Conservation (phyloP, 2,888 invertebrate species). For the Rhamnusium bicolor region DNA sequence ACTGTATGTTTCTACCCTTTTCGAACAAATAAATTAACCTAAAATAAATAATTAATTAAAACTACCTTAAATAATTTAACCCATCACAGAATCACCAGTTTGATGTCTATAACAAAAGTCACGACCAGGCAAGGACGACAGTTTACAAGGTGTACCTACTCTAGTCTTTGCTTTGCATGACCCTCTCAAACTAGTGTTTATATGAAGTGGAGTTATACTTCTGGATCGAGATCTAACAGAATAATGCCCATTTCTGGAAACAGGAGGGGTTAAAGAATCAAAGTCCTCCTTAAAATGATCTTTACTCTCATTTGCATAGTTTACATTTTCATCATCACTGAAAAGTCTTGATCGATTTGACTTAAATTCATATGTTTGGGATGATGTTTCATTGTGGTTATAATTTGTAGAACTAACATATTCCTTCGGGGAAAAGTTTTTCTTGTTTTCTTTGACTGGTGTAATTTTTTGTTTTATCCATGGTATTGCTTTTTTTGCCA, state of each 20-base stretch:
- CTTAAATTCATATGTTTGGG: neutral
- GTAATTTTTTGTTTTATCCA: constrained; percentile 41
- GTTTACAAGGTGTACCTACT: constrained; percentile 67
- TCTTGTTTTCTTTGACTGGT: constrained; percentile 16
- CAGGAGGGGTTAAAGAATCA: constrained; percentile 62
- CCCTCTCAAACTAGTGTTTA: constrained; percentile 57
- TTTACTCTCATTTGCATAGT: constrained; percentile 39
- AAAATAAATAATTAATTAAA: neutral
- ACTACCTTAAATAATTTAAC: constrained; percentile 38
- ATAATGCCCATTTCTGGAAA: constrained; percentile 61
- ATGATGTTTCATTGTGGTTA: neutral
- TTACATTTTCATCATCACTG: constrained; percentile 4
- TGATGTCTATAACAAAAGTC: constrained; percentile 68
- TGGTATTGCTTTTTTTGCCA: constrained; percentile 33
- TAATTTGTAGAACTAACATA: constrained; percentile 29
- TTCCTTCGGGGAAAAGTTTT: constrained; percentile 20
- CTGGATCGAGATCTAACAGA: constrained; percentile 59
- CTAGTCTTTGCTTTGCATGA: constrained; percentile 66
- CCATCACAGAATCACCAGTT: constrained; percentile 66
- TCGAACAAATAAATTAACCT: neutral
- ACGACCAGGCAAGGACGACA: constrained; percentile 62
- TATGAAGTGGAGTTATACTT: constrained; percentile 65
- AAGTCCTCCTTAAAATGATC: constrained; percentile 51
- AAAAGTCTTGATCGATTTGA: neutral
- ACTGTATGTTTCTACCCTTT: no score